A percentile compares a stretch with the other conserved stretches of the same genome.
These are phyloP conservation scores for Heterochromis multidens DNA, from an alignment of 2,113 vertebrate species.

Conservation along the genomic window DNA sequence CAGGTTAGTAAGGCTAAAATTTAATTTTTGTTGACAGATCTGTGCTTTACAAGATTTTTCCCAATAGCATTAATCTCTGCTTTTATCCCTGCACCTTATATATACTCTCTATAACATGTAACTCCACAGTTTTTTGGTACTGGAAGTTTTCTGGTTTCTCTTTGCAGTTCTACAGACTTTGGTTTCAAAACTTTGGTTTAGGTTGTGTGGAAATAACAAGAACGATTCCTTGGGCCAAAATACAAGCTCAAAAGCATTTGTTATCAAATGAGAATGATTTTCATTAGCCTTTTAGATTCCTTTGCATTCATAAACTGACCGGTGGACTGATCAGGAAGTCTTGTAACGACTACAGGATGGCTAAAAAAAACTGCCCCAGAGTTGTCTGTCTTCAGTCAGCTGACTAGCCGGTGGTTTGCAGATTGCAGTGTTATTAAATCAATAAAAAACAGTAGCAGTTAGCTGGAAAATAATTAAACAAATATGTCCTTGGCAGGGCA, in stretches of 20 bases:
- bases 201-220: background rate
- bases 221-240: background rate
- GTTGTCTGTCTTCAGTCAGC: background rate
- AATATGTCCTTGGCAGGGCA: background rate
- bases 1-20: conserved; percentile 83
- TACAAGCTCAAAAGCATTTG: background rate
- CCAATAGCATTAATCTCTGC: no score
- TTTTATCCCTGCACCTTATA: background rate
- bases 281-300: background rate
- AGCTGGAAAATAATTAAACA: background rate
- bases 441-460: background rate
- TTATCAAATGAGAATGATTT: background rate
- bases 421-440: background rate
- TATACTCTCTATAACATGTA: background rate
- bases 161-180: no score
- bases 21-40: background rate
- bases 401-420: background rate
- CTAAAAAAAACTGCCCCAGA: background rate
- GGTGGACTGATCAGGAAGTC: background rate
- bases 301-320: background rate
- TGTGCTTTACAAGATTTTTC: background rate
- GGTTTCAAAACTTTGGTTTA: background rate
- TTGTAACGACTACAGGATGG: background rate
- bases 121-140: background rate
- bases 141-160: background rate